Evolutionary conservation across 2,113 vertebrate genomes (phyloP), one percentile per base, ranked within the genome.

Genomic region (Chascanopsetta lugubris): DNA sequence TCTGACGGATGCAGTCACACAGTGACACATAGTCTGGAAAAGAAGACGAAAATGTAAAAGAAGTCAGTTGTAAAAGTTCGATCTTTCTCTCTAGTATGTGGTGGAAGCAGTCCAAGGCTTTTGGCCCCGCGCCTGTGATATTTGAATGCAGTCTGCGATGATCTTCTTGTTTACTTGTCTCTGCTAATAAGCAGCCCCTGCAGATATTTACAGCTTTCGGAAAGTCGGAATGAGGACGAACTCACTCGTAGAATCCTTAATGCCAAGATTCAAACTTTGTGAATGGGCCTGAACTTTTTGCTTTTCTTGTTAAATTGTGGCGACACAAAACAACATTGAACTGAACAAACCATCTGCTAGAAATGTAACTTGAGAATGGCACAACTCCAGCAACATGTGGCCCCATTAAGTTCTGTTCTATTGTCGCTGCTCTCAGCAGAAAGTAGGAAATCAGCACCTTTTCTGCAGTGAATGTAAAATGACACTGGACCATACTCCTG

Each of bases 111-210:
- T 1, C 5, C 27, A 53, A 32, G 26, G 22, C 6, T 2, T 27
- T 57, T 59, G 25, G 46, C 36, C 29, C 40, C 26, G 25, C 2
- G 1, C 12, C 15, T 46, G 36, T 21, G 1, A 61, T 61, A n/a
- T 40, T 22, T 34, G 47, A 27, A 73, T 72, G 32, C 53, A 57
- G 46, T 18, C 30, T 42, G 21, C n/a, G 36, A 49, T 6, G 2
- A 12, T 50, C 21, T 9, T n/a, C 54, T 53, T 71, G 57, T 78
- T 72, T 66, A 72, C 64, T 45, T 17, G 43, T 47, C 22, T 42
- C 49, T 29, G 20, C 25, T 72, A 78, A 75, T 78, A 51, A 75
- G 21, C n/a, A 57, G 42, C 26, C 54, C 49, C 68, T 42, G 70
- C 68, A 71, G 56, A 36, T 51, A 40, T 59, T 68, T 49, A 50